Base-by-base conservation (phyloP, 1,140 invertebrate genomes). In the Trichonephila clavipes region DNA sequence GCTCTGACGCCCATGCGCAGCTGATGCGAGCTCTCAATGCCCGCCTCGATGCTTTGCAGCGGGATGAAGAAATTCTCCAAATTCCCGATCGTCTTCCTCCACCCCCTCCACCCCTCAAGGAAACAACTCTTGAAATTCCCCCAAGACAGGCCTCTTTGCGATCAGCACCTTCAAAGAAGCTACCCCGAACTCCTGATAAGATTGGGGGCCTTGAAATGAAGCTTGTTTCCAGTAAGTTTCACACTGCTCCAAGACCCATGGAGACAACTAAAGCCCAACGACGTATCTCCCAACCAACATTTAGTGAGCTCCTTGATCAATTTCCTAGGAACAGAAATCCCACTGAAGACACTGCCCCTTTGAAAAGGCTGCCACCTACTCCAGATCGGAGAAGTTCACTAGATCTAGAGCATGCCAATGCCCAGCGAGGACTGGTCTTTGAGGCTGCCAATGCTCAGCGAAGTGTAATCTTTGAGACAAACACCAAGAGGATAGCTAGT, bases 1-100 rank as follows among this genome's bases (percentile, higher is more conserved):
- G 59, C 6, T 21, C 72, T 21, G 93, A 89, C 85, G 93, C 93
- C 8, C 93, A 94, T 82, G 87, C 93, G 34, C 93, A 94, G 34
- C 51, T 94, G 59, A 94, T 94, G 93, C 61, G 88, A 90, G 93
- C 93, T 2, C 88, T 94, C n/a, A 94, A 94, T 90, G 93, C 93
- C 28, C 93, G 93, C 7, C 51, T 94, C 1, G 88, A 90, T 85
- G 87, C 88, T 40, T 44, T 94, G 8, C 93, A 94, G 66, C 24
- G 59, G 28, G 92, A 88, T 51, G 82, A 81, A 12, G 88, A 89
- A 59, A 7, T 51, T 8, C 16, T 28, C 7, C 69, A 40, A 3
- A 58, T 66, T 24, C 82, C 85, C 7, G 83, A 66, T 59, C 51
- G 66, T 77, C 86, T 85, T 2, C 92, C 92, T n/a, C 92, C 92